Conservation (phyloP, 2,888 invertebrate genomes). For the Drymonia ruficornis region DNA sequence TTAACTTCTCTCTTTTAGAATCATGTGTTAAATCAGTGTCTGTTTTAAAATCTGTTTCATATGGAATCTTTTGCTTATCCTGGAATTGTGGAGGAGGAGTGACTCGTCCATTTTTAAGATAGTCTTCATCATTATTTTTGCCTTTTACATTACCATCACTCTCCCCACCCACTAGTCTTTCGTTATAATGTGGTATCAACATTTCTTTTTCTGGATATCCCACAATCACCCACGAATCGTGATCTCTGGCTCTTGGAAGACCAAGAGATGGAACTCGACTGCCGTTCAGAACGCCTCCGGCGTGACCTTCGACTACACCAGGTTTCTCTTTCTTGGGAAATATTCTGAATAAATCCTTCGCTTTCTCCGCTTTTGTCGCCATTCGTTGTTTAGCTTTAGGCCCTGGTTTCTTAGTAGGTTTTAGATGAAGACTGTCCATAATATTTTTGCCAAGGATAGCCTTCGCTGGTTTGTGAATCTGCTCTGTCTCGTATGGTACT, state of each 20-base stretch:
- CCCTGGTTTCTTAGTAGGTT: constrained; percentile 76
- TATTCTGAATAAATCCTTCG: constrained; percentile 70
- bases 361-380: constrained; percentile 62
- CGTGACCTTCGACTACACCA: constrained; percentile 55
- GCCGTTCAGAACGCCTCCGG: constrained; percentile 69
- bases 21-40: constrained; percentile 71
- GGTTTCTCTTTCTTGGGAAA: constrained; percentile 75
- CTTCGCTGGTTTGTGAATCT: constrained; percentile 71
- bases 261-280: constrained; percentile 77
- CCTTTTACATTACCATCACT: constrained; percentile 51
- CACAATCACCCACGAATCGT: constrained; percentile 75
- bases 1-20: constrained; percentile 78
- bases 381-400: constrained; percentile 76
- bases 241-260: constrained; percentile 67
- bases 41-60: constrained; percentile 63
- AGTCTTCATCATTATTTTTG: constrained; percentile 56
- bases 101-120: constrained; percentile 59
- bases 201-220: constrained; percentile 73
- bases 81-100: constrained; percentile 80
- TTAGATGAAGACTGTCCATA: constrained; percentile 78
- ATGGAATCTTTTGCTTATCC: constrained; percentile 69
- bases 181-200: constrained; percentile 75
- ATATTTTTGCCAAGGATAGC: constrained; percentile 78
- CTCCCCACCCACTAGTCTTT: constrained; percentile 65
- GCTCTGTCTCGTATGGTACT: constrained; percentile 48